A percentile compares a stretch with the other conserved stretches of the same genome.
Conservation (phyloP, 2,797 vertebrate species). For the Ibycter americanus region DNA sequence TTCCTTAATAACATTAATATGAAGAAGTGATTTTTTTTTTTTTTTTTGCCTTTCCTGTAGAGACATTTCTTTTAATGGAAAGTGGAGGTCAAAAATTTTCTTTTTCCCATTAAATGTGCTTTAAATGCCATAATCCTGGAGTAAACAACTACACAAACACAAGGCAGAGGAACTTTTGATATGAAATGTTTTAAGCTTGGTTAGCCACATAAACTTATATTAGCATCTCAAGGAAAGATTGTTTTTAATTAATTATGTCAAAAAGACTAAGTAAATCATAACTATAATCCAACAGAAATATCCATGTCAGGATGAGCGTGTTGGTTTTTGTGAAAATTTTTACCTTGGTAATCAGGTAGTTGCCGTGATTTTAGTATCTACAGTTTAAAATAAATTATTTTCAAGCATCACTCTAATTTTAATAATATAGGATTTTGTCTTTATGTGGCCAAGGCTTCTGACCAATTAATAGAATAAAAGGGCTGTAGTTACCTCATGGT, state of each 20-base stretch:
- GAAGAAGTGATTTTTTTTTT: accelerated
- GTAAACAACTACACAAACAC: neutral
- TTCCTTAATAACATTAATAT: neutral
- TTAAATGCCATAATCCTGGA: neutral
- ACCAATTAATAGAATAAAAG: neutral
- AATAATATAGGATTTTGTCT: neutral
- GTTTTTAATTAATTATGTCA: neutral
- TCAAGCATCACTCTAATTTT: neutral
- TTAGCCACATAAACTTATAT: neutral
- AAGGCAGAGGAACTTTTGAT: neutral
- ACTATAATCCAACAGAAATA: neutral
- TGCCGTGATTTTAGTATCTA: neutral
- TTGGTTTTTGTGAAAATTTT: neutral
- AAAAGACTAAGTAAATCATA: neutral
- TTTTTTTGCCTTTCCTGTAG: neutral
- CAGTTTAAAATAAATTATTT: neutral
- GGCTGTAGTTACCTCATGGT: neutral
- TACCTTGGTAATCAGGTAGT: neutral
- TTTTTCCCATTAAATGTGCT: neutral
- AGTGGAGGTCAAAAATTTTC: neutral
- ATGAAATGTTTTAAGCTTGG: neutral
- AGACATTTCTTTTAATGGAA: neutral
- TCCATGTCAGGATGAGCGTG: accelerated
- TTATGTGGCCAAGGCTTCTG: neutral
- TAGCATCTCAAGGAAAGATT: neutral